These are phyloP conservation scores for Morpho helenor DNA, from an alignment of 2,888 invertebrate species.

Conservation along the genomic window DNA sequence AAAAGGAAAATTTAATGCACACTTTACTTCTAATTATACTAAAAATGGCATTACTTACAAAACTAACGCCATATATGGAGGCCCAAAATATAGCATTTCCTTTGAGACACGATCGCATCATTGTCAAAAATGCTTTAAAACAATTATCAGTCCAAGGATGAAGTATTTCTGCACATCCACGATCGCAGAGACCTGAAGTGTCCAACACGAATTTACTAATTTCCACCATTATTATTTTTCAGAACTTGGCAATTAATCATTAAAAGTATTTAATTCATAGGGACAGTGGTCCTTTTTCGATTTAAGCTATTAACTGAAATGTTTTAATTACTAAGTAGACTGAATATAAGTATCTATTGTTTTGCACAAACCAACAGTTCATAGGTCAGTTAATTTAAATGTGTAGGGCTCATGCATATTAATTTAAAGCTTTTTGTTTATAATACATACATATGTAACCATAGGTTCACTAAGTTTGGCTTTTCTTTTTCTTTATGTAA, in stretches of 20 bases:
- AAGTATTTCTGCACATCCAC: conserved; percentile 45
- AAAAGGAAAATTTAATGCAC: too few relatives aligned
- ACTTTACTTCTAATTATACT: too few relatives aligned
- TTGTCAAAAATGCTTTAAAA: conserved; percentile 39
- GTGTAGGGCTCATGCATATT: conserved; percentile 32
- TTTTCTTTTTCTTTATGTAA: too few relatives aligned
- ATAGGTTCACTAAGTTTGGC: too few relatives aligned
- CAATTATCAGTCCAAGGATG: conserved; percentile 63
- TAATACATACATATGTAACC: neutral
- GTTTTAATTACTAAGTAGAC: neutral
- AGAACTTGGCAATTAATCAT: too few relatives aligned
- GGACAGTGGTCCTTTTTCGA: neutral
- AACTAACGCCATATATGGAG: conserved; percentile 37
- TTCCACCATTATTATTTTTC: conserved; percentile 53
- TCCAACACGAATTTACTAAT: conserved; percentile 54
- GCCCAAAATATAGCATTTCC: conserved; percentile 49
- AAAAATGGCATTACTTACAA: conserved; percentile 41
- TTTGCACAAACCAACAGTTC: conserved; percentile 12
- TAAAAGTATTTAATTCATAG: too few relatives aligned
- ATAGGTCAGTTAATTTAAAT: conserved; percentile 19
- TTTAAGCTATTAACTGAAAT: conserved; percentile 10
- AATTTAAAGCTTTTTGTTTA: conserved; percentile 20
- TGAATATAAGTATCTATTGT: conserved; percentile 27
- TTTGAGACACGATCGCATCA: conserved; percentile 40
- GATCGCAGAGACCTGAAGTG: conserved; percentile 29